Evolutionary conservation across 2,888 invertebrate species (phyloP).

Genomic region (Polyploca ridens): DNA sequence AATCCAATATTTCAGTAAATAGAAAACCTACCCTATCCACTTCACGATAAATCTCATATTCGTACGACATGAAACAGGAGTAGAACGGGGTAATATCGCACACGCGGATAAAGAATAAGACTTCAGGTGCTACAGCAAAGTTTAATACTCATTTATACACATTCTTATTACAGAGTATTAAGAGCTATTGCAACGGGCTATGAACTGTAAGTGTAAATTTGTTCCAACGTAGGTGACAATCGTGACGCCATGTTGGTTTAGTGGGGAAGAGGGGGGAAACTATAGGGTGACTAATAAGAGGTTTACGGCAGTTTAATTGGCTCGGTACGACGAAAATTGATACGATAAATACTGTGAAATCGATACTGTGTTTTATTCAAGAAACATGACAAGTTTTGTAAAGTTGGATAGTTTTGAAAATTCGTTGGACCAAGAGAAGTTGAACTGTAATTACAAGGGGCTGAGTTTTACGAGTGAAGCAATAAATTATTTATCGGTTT

Average conservation of each 20-base stretch:
- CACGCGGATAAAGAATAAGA: constrained; percentile 72
- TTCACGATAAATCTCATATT: constrained; percentile 30
- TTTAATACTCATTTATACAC: constrained; percentile 27
- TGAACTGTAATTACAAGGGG: constrained; percentile 7
- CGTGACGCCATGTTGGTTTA: constrained; percentile 82
- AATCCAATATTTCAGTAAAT: constrained; percentile 29
- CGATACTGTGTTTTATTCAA: constrained; percentile 72
- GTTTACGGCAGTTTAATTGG: constrained; percentile 80
- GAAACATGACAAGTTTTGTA: constrained; percentile 43
- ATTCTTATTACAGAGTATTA: constrained; percentile 41
- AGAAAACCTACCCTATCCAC: constrained; percentile 37
- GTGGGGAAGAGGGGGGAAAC: constrained; percentile 59
- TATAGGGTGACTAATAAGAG: constrained; percentile 77
- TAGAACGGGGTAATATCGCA: constrained; percentile 70
- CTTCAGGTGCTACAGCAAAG: constrained; percentile 62
- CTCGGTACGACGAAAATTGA: constrained; percentile 69
- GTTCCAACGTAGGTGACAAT: constrained; percentile 76
- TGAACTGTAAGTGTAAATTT: constrained; percentile 36
- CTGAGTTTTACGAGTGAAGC: constrained; percentile 7
- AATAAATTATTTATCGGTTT: constrained; percentile 11
- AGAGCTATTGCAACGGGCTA: constrained; percentile 28
- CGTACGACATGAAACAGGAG: constrained; percentile 26
- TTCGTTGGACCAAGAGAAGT: constrained; percentile 18
- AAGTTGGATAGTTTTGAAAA: constrained; percentile 26
- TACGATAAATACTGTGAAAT: constrained; percentile 51